Conservation (phyloP, 1,140 invertebrate genomes). For the Philotrypesis tridentata region DNA sequence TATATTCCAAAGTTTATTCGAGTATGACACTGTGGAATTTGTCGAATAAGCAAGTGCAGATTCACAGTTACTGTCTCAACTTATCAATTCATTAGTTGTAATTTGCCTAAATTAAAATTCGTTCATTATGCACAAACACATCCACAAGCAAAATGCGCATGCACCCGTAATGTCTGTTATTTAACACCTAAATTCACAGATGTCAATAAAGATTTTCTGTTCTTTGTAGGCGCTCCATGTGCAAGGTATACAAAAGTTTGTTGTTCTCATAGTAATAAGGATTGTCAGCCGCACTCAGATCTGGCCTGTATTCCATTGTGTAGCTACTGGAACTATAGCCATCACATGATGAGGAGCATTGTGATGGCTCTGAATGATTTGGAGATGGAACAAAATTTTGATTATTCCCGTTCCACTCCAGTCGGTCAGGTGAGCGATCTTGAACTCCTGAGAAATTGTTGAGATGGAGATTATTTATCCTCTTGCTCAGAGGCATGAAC, state of each 20-base stretch:
- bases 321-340: slow-evolving; percentile 66
- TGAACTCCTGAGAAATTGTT: slow-evolving; percentile 70
- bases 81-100: slow-evolving; percentile 2
- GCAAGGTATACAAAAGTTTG: slow-evolving; percentile 77
- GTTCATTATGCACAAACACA: neutral
- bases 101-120: neutral
- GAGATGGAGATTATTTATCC: slow-evolving; percentile 86
- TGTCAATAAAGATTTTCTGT: slow-evolving; percentile 46
- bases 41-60: neutral
- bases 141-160: neutral
- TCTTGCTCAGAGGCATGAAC: slow-evolving; percentile 85
- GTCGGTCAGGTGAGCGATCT: slow-evolving; percentile 58
- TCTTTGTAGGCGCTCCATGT: slow-evolving; percentile 76
- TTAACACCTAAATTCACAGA: slow-evolving; percentile 7
- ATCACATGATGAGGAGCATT: slow-evolving; percentile 65
- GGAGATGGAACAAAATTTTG: slow-evolving; percentile 64
- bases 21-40: neutral
- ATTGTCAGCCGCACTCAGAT: slow-evolving; percentile 75
- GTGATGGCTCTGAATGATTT: slow-evolving; percentile 68
- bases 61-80: neutral
- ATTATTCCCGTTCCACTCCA: slow-evolving; percentile 64
- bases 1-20: neutral
- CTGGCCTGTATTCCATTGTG: slow-evolving; percentile 73
- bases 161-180: slow-evolving; percentile 11
- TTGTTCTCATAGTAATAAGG: slow-evolving; percentile 80